Base-by-base conservation (phyloP, 2,888 invertebrate genomes). In the Embidobia sp. region DNA sequence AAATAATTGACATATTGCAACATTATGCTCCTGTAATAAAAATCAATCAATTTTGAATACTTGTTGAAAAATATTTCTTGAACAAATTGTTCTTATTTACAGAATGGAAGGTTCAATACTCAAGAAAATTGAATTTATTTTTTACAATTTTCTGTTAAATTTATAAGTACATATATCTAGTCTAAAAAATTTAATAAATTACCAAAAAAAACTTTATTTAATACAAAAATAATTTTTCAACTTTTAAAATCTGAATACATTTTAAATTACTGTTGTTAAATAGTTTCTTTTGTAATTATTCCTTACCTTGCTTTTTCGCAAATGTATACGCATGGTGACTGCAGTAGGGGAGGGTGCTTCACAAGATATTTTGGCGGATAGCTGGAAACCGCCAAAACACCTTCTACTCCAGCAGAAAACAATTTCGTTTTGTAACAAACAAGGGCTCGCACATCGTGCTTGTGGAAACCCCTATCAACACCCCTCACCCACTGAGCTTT, bases 401-500 rank as follows among this genome's bases (percentile, higher is more conserved):
- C 95, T 89, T 96, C 96, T 29, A 94, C 91, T 11, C 96, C 97
- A 70, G 94, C 96, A 0, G 97, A 96, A 81, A 95, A 92, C 11
- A 97, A 90, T 84, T 92, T 93, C 3, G 93, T 91, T 6, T 92
- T 92, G 49, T 92, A 91, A 31, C 94, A 90, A 1, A 93, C 91
- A 51, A 98, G 89, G 0, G 94, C 92, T 82, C 95, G 93, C 0
- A 98, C 96, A 90, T 97, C 97, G 87, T 98, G 97, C 46, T 94
- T 94, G 88, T 98, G 98, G 49, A 96, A 93, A 83, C 93, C 92
- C 70, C 95, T 92, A 79, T 96, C 94, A 4, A 95, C 91, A 81
- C 94, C 94, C 85, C 94, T 95, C 0, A 97, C 94, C 98, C 98
- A 98, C 76, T 93, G 93, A n/a, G 91, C 91, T 91, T 92, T 74